Evolutionary conservation across 1,140 invertebrate species (phyloP), one percentile per base, ranked within the genome.

Genomic region (Camponotus pennsylvanicus): DNA sequence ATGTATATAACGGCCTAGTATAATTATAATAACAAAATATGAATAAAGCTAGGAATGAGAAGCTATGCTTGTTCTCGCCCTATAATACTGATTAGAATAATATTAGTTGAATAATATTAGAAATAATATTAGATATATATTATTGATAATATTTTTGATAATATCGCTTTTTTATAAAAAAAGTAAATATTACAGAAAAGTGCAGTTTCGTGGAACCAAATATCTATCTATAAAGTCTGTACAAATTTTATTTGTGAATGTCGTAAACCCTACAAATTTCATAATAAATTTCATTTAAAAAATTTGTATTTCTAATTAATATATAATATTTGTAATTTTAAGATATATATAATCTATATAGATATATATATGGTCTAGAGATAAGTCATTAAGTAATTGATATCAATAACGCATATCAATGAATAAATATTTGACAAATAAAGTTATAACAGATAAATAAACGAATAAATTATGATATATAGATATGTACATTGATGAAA

Each of bases 1-100:
- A 42, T 6, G 83, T 52, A 75, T 15, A 42, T 86, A 86, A 86
- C 69, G 84, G 27, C 75, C 52, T 66, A 42, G 78, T 13, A 70
- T 45, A 32, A 64, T 59, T 61, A 69, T 61, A 79, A 27, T 27
- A 27, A 27, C n/a, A 27, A 42, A 34, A 88, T 85, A 79, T 77
- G 13, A 59, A 84, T 75, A 78, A 82, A 82, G 76, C 67, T 69
- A 82, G 75, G 34, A 6, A 71, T 11, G 11, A 49, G 13, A 70
- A 82, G 77, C 85, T 71, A 70, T 64, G 55, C 66, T 45, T 27
- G 27, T 27, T 27, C 27, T 27, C 27, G 27, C 27, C 27, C 27
- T 27, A 27, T 27, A 27, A 27, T 27, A 27, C 27, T 27, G 27
- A 27, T 27, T 27, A 27, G 27, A 27, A 27, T 27, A 27, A 27